Percentiles rank a stretch among this genome's conserved stretches.
phyloP scores from a whole-genome alignment of 2,797 vertebrate genomes.

The Eulemur albifrons region DNA sequence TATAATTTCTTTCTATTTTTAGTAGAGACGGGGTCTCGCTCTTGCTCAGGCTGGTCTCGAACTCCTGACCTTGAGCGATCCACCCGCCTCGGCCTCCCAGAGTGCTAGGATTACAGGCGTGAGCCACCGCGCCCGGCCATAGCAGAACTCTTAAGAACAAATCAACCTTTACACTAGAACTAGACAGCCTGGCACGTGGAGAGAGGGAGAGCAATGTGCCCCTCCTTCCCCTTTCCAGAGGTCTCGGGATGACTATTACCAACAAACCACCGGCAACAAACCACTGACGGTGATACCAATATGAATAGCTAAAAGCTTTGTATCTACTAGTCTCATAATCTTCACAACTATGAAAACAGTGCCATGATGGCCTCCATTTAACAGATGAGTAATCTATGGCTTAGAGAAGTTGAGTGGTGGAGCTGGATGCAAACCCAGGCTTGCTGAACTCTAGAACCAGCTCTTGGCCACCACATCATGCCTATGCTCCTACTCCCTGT shows the following conservation, averaged over 20 bases:
- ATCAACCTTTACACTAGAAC: constrained; percentile 14
- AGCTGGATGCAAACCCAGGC: background rate
- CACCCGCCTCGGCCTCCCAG: too few species aligned
- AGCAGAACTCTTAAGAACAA: background rate
- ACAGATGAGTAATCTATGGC: background rate
- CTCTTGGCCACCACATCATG: background rate
- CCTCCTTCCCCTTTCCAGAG: background rate
- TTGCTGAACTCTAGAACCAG: background rate
- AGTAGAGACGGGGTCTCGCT: too few species aligned
- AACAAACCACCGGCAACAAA: background rate
- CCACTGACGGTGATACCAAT: background rate
- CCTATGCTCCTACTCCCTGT: background rate
- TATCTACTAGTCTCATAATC: background rate
- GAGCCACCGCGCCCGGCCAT: too few species aligned
- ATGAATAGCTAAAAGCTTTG: background rate
- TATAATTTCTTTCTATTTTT: too few species aligned
- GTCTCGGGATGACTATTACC: background rate
- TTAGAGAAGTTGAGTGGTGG: background rate
- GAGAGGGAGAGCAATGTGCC: background rate
- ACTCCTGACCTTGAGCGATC: too few species aligned
- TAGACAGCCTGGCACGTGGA: background rate
- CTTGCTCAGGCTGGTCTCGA: too few species aligned
- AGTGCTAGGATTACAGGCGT: too few species aligned
- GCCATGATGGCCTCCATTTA: background rate
- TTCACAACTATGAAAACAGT: background rate